A percentile compares a stretch with the other conserved stretches of the same genome.
phyloP scores from a whole-genome alignment of 2,797 vertebrate species.

The Enoplosus armatus region DNA sequence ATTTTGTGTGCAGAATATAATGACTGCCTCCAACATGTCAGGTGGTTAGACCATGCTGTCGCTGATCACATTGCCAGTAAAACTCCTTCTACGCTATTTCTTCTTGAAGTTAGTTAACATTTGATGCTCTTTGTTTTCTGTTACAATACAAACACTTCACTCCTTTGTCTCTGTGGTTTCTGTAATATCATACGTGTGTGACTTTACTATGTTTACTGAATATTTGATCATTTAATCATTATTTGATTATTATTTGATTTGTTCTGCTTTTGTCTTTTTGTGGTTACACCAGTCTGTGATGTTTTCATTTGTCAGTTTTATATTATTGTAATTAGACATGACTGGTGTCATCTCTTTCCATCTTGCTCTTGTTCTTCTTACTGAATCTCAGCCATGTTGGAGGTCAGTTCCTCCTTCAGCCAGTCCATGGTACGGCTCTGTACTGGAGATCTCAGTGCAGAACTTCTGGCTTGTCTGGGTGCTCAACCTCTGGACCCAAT shows the following conservation, averaged over 20 bases:
- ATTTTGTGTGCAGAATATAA: conserved; percentile 1
- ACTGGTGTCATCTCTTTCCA: conserved; percentile 1
- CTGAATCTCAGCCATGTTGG: conserved; percentile 84
- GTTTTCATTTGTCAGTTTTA: not conserved
- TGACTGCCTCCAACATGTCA: not conserved
- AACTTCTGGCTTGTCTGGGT: conserved; percentile 71
- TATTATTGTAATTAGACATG: too few relatives aligned
- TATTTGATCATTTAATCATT: conserved; percentile 2
- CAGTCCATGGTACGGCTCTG: conserved; percentile 89
- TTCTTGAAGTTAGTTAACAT: conserved; percentile 6
- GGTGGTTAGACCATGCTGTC: conserved; percentile 10
- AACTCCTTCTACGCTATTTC: not conserved
- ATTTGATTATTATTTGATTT: not conserved
- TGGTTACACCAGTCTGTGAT: not conserved
- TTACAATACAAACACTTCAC: conserved; percentile 7
- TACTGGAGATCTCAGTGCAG: conserved; percentile 83
- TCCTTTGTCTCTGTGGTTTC: conserved; percentile 2
- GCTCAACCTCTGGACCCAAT: conserved; percentile 87
- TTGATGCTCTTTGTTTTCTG: conserved; percentile 7
- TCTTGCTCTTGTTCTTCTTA: conserved; percentile 18
- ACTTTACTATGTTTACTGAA: not conserved
- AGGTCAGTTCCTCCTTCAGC: conserved; percentile 86
- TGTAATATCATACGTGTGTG: not conserved
- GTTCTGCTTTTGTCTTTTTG: not conserved
- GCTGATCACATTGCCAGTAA: not conserved